These are phyloP conservation scores for Drosophila bifasciata DNA, from an alignment of 1,140 invertebrate species.

Conservation along the genomic window DNA sequence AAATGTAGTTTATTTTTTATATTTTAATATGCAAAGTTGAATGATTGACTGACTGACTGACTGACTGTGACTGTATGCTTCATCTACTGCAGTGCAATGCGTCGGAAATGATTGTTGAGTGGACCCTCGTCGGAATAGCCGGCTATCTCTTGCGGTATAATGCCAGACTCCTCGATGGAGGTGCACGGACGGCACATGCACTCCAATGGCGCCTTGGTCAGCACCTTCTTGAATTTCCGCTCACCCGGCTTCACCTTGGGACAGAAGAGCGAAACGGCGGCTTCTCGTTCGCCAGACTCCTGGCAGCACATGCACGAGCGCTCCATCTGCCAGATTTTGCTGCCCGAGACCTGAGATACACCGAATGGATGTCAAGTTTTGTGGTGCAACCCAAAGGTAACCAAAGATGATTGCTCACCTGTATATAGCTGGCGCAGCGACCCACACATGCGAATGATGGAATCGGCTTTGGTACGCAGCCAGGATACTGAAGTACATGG, in stretches of 20 bases:
- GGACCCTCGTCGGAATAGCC: conserved; percentile 93
- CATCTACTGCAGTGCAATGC: conserved; percentile 85
- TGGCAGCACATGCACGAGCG: conserved; percentile 97
- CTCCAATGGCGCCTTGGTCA: conserved; percentile 94
- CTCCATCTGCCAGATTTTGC: conserved; percentile 98
- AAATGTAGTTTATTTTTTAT: conserved; percentile 60
- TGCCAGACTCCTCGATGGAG: conserved; percentile 92
- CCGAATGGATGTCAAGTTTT: background rate
- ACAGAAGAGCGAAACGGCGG: conserved; percentile 93
- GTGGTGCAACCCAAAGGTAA: background rate
- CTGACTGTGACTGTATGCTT: conserved; percentile 2
- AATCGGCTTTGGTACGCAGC: conserved; percentile 96
- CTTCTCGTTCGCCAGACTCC: conserved; percentile 96
- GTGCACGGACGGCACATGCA: conserved; percentile 97
- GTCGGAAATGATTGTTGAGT: conserved; percentile 89
- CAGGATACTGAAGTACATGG: conserved; percentile 95
- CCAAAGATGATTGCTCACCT: too few relatives aligned
- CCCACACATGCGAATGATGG: conserved; percentile 96
- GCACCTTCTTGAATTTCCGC: conserved; percentile 93
- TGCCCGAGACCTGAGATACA: conserved; percentile 92
- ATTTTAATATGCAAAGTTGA: conserved; percentile 52
- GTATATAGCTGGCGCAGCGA: conserved; percentile 95
- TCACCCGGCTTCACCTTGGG: conserved; percentile 94
- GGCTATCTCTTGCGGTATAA: conserved; percentile 95
- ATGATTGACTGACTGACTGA: background rate